phyloP scores from a whole-genome alignment of 2,797 vertebrate genomes.

The Decapterus maruadsi region DNA sequence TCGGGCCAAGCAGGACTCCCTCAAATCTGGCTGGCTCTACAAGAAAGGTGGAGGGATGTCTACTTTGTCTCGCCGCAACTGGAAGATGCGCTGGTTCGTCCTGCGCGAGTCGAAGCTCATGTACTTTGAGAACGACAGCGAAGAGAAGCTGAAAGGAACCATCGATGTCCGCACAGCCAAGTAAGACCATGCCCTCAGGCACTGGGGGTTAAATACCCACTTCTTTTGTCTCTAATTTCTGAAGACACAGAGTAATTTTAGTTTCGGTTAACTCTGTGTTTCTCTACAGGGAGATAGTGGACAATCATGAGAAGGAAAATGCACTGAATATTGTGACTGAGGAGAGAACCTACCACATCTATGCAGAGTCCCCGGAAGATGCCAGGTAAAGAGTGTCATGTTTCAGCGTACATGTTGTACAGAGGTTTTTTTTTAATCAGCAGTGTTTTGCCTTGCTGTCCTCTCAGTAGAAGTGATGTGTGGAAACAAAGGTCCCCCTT shows the following conservation, averaged over 20 bases:
- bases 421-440: conserved; percentile 13
- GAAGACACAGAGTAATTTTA: not conserved
- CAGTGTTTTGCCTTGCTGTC: conserved; percentile 20
- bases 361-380: conserved; percentile 94
- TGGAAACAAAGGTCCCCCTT: conserved; percentile 74
- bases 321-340: conserved; percentile 93
- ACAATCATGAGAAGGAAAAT: conserved; percentile 96
- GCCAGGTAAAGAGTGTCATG: conserved; percentile 89
- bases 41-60: conserved; percentile 95
- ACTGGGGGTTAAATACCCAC: not conserved
- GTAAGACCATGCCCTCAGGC: conserved; percentile 77
- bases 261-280: not conserved
- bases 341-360: conserved; percentile 93
- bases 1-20: conserved; percentile 93
- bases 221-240: not conserved
- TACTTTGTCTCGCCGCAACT: conserved; percentile 92
- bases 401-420: not conserved
- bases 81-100: conserved; percentile 96
- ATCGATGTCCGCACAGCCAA: conserved; percentile 90
- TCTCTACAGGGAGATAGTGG: conserved; percentile 90
- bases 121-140: conserved; percentile 94
- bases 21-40: conserved; percentile 94
- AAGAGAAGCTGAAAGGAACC: conserved; percentile 93
- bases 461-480: conserved; percentile 33
- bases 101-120: conserved; percentile 92